Evolutionary conservation across 2,113 vertebrate species (phyloP).

Genomic region (Aldabrachelys gigantea): DNA sequence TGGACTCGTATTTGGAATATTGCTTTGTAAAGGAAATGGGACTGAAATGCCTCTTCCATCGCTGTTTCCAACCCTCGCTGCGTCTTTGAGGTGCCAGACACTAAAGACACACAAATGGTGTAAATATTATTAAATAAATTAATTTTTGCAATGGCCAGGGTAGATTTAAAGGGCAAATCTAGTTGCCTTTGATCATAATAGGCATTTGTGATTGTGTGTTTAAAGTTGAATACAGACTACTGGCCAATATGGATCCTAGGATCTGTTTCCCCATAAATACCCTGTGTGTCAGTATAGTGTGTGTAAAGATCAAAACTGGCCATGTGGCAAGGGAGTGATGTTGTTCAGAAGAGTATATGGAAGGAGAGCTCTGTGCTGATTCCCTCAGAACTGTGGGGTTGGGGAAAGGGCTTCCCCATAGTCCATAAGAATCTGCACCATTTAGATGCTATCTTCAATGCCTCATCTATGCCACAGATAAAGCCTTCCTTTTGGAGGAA

Average conservation of each 20-base stretch:
- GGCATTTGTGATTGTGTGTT: accelerated
- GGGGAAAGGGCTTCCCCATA: not conserved
- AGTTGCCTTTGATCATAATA: not conserved
- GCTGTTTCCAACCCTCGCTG: not conserved
- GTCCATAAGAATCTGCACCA: accelerated
- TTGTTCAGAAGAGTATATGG: accelerated
- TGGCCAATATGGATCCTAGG: accelerated
- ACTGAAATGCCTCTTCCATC: not conserved
- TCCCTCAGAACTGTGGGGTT: not conserved
- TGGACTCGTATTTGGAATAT: not conserved
- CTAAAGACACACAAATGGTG: not conserved
- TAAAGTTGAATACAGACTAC: accelerated
- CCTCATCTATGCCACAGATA: not conserved
- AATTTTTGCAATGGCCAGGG: not conserved
- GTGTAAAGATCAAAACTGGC: accelerated
- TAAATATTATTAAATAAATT: accelerated
- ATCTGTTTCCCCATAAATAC: accelerated
- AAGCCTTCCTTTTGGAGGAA: not conserved
- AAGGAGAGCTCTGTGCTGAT: accelerated
- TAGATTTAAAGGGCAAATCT: not conserved
- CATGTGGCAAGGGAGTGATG: accelerated
- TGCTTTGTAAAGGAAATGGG: not conserved
- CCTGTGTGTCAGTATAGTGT: accelerated
- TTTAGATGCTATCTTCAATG: accelerated
- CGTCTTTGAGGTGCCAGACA: not conserved